These are phyloP conservation scores for Zaprionus taronus DNA, from an alignment of 1,140 invertebrate genomes.

Conservation along the genomic window DNA sequence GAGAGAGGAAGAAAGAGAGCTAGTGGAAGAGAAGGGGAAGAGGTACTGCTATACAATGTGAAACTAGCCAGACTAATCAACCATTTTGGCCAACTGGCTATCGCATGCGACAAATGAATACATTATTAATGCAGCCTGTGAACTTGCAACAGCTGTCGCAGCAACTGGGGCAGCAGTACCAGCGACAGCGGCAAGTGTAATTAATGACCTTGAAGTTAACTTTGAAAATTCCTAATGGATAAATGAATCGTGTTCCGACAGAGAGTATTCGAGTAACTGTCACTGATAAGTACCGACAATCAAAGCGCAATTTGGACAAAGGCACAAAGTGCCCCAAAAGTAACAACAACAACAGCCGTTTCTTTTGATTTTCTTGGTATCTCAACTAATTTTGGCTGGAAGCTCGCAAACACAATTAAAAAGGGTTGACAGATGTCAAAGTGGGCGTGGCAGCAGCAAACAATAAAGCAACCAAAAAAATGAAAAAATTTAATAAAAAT, in stretches of 20 bases:
- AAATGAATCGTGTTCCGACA: neutral
- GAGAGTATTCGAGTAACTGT: slow-evolving; percentile 9
- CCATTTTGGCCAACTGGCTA: slow-evolving; percentile 25
- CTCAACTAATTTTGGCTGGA: slow-evolving; percentile 27
- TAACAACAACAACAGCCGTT: neutral
- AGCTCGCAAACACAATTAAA: slow-evolving; percentile 56
- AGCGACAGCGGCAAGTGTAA: slow-evolving; percentile 3
- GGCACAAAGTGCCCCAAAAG: slow-evolving; percentile 22
- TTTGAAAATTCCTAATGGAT: slow-evolving; percentile 25
- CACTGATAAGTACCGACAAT: slow-evolving; percentile 28
- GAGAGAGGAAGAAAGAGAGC: neutral
- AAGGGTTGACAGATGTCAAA: slow-evolving; percentile 56
- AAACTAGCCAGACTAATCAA: neutral
- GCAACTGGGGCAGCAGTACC: neutral
- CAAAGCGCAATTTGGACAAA: slow-evolving; percentile 41
- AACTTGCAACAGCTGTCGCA: slow-evolving; percentile 33
- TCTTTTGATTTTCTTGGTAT: neutral
- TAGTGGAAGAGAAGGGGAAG: neutral
- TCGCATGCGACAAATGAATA: slow-evolving; percentile 6
- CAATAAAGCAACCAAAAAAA: slow-evolving; percentile 16
- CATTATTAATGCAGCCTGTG: slow-evolving; percentile 40
- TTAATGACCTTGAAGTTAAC: slow-evolving; percentile 27
- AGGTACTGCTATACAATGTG: neutral
- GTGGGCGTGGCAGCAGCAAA: slow-evolving; percentile 21
- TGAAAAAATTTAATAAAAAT: slow-evolving; percentile 25